Percentiles rank a stretch among this genome's conserved stretches.
phyloP scores from a whole-genome alignment of 2,113 vertebrate genomes.

The Salvelinus alpinus region DNA sequence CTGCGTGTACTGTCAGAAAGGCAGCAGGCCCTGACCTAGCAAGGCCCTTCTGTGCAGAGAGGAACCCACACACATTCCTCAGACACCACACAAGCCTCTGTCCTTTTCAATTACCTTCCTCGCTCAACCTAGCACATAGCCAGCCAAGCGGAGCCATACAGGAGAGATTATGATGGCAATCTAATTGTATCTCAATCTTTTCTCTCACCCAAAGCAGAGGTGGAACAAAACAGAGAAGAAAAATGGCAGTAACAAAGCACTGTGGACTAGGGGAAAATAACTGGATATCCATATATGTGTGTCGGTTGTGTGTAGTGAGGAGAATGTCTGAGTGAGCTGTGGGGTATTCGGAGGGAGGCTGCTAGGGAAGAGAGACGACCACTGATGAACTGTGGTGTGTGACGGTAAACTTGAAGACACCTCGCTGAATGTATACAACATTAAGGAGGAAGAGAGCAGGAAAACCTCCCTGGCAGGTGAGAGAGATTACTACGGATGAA shows the following conservation, averaged over 20 bases:
- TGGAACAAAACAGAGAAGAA: slow-evolving; percentile 46
- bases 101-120: slow-evolving; percentile 47
- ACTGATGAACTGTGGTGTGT: slow-evolving; percentile 43
- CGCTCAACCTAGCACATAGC: slow-evolving; percentile 20
- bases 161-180: slow-evolving; percentile 48
- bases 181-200: slow-evolving; percentile 52
- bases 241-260: slow-evolving; percentile 28
- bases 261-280: slow-evolving; percentile 25
- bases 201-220: slow-evolving; percentile 43
- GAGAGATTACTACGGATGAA: not conserved
- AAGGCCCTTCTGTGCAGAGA: not conserved
- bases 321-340: not conserved
- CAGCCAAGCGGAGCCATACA: slow-evolving; percentile 34
- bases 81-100: slow-evolving; percentile 27
- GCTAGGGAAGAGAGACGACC: slow-evolving; percentile 14
- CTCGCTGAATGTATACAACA: slow-evolving; percentile 18
- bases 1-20: not conserved
- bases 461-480: not conserved
- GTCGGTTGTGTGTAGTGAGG: slow-evolving; percentile 19
- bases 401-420: slow-evolving; percentile 32
- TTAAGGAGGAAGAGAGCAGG: slow-evolving; percentile 1
- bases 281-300: slow-evolving; percentile 45
- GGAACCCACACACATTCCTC: not conserved
- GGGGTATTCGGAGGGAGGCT: not conserved
- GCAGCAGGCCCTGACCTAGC: not conserved